These are phyloP conservation scores for Eunapius fragilis DNA, from an alignment of 37 sponge, comb jelly and placozoan species.

Conservation along the genomic window DNA sequence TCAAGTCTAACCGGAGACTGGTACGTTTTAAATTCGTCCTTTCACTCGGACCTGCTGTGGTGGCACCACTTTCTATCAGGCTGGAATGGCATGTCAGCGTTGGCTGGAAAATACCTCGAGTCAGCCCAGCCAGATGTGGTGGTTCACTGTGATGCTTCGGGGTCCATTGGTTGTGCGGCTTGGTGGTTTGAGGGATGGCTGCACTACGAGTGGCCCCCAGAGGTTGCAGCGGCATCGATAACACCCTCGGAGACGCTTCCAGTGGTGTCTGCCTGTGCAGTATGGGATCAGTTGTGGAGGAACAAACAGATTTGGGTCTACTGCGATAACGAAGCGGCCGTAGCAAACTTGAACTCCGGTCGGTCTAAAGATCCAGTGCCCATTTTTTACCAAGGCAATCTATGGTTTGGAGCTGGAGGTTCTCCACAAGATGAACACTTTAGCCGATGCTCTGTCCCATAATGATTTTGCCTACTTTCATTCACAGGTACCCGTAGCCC, in stretches of 20 bases:
- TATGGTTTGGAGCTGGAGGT: neutral
- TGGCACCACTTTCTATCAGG: slow-evolving; percentile 13
- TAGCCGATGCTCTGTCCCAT: slow-evolving; percentile 54
- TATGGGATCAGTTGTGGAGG: slow-evolving; percentile 39
- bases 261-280: slow-evolving; percentile 32
- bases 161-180: slow-evolving; percentile 33
- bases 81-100: slow-evolving; percentile 23
- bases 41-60: slow-evolving; percentile 34
- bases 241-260: slow-evolving; percentile 31
- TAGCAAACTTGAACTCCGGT: slow-evolving; percentile 2
- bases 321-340: slow-evolving; percentile 57
- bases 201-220: slow-evolving; percentile 34
- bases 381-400: neutral
- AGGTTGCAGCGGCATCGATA: neutral
- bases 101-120: neutral
- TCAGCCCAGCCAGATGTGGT: neutral
- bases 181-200: slow-evolving; percentile 28
- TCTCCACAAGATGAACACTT: neutral
- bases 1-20: neutral
- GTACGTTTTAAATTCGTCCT: slow-evolving; percentile 22
- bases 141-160: slow-evolving; percentile 13
- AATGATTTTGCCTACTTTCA: slow-evolving; percentile 15
- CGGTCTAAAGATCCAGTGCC: neutral
- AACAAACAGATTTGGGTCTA: neutral
- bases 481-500: neutral